Conservation (phyloP, 2,888 invertebrate species). For the Polydrusus tereticollis region DNA sequence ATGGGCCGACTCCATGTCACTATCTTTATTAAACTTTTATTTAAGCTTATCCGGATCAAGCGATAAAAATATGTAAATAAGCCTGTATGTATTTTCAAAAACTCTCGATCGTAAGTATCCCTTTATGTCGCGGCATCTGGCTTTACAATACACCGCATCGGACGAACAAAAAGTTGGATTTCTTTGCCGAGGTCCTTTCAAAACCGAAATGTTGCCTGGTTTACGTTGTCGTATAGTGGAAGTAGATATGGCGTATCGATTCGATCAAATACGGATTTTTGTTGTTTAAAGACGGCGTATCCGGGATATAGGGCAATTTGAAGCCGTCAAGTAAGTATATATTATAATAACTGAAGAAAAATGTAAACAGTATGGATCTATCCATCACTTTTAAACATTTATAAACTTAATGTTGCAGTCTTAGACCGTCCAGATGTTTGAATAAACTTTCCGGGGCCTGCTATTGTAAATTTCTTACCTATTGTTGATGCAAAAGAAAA, state of each 20-base stretch:
- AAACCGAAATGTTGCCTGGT: conserved; percentile 28
- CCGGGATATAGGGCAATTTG: neutral
- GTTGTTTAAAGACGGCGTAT: conserved; percentile 11
- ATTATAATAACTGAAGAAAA: too few species aligned
- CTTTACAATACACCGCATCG: conserved; percentile 28
- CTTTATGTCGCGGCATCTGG: conserved; percentile 27
- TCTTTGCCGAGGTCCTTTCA: conserved; percentile 23
- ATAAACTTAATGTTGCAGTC: too few species aligned
- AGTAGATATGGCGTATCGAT: conserved; percentile 21
- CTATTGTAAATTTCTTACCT: too few species aligned
- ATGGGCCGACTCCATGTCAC: neutral
- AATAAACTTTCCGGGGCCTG: too few species aligned
- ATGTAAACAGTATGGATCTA: too few species aligned
- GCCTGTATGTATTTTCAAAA: conserved; percentile 9
- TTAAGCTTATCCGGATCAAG: neutral
- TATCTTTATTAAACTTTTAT: neutral
- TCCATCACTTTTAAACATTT: too few species aligned
- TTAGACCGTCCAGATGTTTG: too few species aligned
- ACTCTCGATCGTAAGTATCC: conserved; percentile 12
- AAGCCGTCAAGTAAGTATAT: neutral
- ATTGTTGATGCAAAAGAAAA: too few species aligned
- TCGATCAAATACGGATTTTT: conserved; percentile 22
- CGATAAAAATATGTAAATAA: conserved; percentile 3
- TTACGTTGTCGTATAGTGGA: conserved; percentile 15
- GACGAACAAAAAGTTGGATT: conserved; percentile 20